Base-by-base conservation (phyloP, 2,113 vertebrate species). In the Mobula hypostoma region DNA sequence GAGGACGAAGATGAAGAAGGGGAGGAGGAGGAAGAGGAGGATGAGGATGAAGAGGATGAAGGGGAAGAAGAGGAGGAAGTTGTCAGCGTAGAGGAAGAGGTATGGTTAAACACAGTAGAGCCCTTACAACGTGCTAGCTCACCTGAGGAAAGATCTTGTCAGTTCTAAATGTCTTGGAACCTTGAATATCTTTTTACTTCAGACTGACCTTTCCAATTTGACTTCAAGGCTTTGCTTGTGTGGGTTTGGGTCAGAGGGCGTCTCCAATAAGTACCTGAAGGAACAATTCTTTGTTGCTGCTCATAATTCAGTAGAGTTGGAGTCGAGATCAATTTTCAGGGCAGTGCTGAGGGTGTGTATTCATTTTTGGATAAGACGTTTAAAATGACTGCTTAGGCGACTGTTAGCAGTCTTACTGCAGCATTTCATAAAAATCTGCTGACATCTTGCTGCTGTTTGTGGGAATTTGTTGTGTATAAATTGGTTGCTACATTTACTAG, bases 1-100 rank as follows among this genome's bases (percentile, higher is more conserved):
- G 98, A 99, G 94, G 98, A 97, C 94, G 98, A 98, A 0, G 98
- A 98, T 9, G 98, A 99, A 7, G 98, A 99, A 29, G 98, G 99
- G 87, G 98, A 98, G 94, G 97, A 97, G 58, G 96, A 97, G 32
- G 98, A 98, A 94, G 98, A 98, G 94, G 98, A 98, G 94, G 98
- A 98, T 0, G 97, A 98, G 94, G 96, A 96, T 58, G 95, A 96
- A 48, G 96, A 96, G 24, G 94, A 95, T 56, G 96, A 95, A 8
- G 96, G 94, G 94, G 95, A 96, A 32, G 94, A 94, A 95, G 96
- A 96, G 94, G 94, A 94, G 68, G 85, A 80, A 58, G 78, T 36
- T 12, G 48, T 78, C 77, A 94, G 78, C 29, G 32, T 77, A 78
- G 76, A 80, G 48, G 94, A 93, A 6, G 91, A 93, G 91, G 91